phyloP scores from a whole-genome alignment of 1,140 invertebrate genomes.

The Trissolcus basalis region DNA sequence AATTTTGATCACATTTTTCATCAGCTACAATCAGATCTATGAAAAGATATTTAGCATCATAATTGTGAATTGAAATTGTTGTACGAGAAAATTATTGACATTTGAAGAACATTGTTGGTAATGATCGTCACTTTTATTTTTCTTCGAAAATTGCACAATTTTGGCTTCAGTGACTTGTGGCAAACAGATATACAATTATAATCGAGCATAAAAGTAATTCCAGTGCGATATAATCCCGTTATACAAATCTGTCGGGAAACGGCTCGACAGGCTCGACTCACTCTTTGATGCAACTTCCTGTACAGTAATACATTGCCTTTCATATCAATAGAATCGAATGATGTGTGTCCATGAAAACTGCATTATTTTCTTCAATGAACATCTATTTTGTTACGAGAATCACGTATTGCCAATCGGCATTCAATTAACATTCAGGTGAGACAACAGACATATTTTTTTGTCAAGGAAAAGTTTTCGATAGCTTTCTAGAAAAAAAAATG shows the following conservation, averaged over 20 bases:
- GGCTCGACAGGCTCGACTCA: conserved; percentile 37
- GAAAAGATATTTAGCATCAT: too few relatives aligned
- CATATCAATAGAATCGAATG: conserved; percentile 59
- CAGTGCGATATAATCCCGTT: conserved; percentile 54
- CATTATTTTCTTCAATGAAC: conserved; percentile 43
- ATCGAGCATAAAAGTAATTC: conserved; percentile 51
- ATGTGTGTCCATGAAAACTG: conserved; percentile 46
- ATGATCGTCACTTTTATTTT: too few relatives aligned
- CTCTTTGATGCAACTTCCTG: conserved; percentile 64
- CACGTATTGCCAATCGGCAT: conserved; percentile 1
- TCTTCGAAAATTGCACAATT: too few relatives aligned
- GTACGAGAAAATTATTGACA: too few relatives aligned
- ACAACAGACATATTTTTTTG: not conserved
- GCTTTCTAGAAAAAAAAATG: not conserved
- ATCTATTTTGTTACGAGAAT: conserved; percentile 17
- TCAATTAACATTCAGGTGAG: not conserved
- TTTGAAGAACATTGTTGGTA: too few relatives aligned
- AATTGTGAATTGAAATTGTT: too few relatives aligned
- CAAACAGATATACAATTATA: conserved; percentile 47
- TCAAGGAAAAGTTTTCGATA: not conserved
- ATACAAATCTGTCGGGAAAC: conserved; percentile 62
- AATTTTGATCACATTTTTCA: too few relatives aligned
- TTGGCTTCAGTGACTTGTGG: conserved; percentile 37
- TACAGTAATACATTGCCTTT: conserved; percentile 50
- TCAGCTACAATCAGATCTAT: too few relatives aligned